These are phyloP conservation scores for Malacoctenus gilli DNA, from an alignment of 2,797 vertebrate species.

Conservation along the genomic window DNA sequence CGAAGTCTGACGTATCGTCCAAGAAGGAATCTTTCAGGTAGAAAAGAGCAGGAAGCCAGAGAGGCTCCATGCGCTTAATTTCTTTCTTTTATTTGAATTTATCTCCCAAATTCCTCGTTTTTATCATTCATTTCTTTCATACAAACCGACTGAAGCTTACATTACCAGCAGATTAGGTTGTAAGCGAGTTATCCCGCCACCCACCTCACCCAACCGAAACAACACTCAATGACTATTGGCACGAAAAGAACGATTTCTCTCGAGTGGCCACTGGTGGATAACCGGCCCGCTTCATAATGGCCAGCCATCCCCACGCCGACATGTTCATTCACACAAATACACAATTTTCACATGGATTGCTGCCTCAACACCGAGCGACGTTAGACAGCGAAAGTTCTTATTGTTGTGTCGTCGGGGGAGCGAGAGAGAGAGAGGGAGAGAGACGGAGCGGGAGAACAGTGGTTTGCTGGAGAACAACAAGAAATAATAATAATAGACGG, in stretches of 20 bases:
- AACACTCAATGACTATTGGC: not conserved
- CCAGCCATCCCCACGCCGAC: not conserved
- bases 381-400: not conserved
- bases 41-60: no score
- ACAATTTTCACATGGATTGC: conserved; percentile 17
- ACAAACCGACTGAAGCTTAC: no score
- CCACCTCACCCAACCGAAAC: no score
- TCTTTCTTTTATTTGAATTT: no score
- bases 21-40: no score
- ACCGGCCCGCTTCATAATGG: not conserved
- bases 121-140: no score
- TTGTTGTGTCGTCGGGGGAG: not conserved
- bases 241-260: not conserved
- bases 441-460: not conserved
- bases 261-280: not conserved
- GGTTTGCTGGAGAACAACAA: not conserved
- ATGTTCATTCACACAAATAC: not conserved
- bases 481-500: conserved; percentile 10
- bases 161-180: no score
- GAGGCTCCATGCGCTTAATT: no score
- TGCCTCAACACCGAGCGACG: not conserved
- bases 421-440: not conserved
- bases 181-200: no score
- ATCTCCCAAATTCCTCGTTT: no score
- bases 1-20: no score